A percentile compares a stretch with the other conserved stretches of the same genome.
Evolutionary conservation across 92 coral and sea anemone genomes (phyloP).

Genomic region (Heliopora coerulea): DNA sequence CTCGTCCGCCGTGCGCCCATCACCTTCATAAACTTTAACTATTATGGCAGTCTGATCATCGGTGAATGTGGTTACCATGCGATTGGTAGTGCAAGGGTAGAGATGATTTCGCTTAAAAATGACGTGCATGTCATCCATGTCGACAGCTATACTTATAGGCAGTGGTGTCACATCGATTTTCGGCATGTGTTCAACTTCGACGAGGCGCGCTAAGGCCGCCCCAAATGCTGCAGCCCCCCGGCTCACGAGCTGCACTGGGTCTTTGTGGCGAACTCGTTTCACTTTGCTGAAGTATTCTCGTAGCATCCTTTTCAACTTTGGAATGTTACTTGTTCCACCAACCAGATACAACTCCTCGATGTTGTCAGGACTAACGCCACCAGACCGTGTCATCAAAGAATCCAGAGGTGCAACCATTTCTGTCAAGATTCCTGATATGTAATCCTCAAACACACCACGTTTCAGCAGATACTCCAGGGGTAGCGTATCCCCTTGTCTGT

Average conservation of each 20-base stretch:
- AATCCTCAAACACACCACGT: constrained; percentile 15
- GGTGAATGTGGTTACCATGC: constrained; percentile 10
- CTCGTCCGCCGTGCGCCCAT: constrained; percentile 31
- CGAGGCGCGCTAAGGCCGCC: constrained; percentile 14
- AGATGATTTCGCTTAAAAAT: constrained; percentile 22
- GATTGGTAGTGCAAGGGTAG: constrained; percentile 21
- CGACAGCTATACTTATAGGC: constrained; percentile 41
- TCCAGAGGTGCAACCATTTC: constrained; percentile 19
- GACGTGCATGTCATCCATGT: constrained; percentile 33
- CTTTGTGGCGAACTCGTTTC: constrained; percentile 14
- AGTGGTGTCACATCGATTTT: constrained; percentile 25
- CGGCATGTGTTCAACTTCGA: constrained; percentile 12
- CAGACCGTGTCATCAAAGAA: constrained; percentile 10
- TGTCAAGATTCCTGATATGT: neutral
- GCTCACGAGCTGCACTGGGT: constrained; percentile 28
- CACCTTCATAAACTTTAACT: constrained; percentile 38
- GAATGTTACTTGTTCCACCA: constrained; percentile 35
- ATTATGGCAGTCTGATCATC: constrained; percentile 25
- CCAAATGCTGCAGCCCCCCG: constrained; percentile 40
- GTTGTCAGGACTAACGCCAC: neutral
- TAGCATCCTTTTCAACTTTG: constrained; percentile 13
- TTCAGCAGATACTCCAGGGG: constrained; percentile 20
- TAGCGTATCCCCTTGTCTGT: neutral
- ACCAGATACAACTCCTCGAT: constrained; percentile 36
- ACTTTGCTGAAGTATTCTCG: neutral